Percentiles rank a stretch among this genome's conserved stretches.
These are phyloP conservation scores for Drosophila pachea DNA, from an alignment of 1,140 invertebrate species.

Conservation along the genomic window DNA sequence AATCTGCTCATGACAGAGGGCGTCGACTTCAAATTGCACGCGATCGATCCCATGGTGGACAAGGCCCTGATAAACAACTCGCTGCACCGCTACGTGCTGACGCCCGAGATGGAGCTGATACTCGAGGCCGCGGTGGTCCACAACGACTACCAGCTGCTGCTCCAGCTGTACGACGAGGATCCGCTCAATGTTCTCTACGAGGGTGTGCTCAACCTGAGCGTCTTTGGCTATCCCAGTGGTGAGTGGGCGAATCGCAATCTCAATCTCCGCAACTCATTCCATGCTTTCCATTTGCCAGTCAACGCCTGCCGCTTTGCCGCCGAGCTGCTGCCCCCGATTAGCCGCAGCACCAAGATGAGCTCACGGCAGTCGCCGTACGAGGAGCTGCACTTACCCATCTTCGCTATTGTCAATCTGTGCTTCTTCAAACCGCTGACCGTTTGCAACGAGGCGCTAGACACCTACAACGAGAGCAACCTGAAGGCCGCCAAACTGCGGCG, in stretches of 20 bases:
- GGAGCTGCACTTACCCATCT: constrained; percentile 21
- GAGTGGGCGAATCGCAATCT: not conserved
- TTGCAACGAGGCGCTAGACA: constrained; percentile 41
- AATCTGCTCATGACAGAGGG: constrained; percentile 42
- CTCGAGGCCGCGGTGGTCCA: constrained; percentile 47
- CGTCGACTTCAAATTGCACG: constrained; percentile 23
- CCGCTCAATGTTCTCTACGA: constrained; percentile 56
- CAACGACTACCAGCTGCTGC: constrained; percentile 41
- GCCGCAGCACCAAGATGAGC: not conserved
- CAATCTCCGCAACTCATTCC: too few relatives aligned
- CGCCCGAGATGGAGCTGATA: constrained; percentile 41
- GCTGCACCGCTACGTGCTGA: constrained; percentile 61
- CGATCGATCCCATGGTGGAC: constrained; percentile 44
- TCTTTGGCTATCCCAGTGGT: constrained; percentile 61
- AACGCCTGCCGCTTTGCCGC: constrained; percentile 54
- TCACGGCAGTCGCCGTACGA: not conserved
- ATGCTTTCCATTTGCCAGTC: constrained; percentile 18
- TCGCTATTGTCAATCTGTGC: constrained; percentile 56
- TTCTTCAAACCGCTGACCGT: constrained; percentile 52
- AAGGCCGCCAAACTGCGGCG: constrained; percentile 27
- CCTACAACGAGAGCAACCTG: constrained; percentile 41
- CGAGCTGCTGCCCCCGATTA: not conserved
- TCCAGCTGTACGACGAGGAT: constrained; percentile 53
- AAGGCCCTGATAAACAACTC: constrained; percentile 64
- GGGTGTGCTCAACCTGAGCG: constrained; percentile 47